A percentile compares a stretch with the other conserved stretches of the same genome.
Conservation (phyloP, 2,113 vertebrate genomes). For the Stomatorhinus ivindoensis region DNA sequence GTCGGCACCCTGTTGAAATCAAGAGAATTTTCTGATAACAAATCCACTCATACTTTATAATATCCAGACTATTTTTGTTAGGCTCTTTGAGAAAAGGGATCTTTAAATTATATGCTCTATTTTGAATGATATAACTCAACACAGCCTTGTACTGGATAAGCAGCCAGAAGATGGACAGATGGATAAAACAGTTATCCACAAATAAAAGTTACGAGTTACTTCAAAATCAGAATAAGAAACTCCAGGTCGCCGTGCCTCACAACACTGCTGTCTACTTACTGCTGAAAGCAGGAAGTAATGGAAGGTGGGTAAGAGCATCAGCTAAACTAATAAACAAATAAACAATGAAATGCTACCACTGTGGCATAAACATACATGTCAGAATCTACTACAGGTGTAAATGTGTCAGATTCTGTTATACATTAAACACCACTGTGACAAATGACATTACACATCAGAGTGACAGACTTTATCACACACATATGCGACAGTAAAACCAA, state of each 20-base stretch:
- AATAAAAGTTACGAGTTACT: not conserved
- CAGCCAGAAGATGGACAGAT: not conserved
- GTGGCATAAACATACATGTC: not conserved
- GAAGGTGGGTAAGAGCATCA: not conserved
- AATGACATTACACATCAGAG: not conserved
- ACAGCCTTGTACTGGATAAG: not conserved
- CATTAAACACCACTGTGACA: not conserved
- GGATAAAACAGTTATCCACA: not conserved
- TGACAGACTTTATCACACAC: not conserved
- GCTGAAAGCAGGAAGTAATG: not conserved
- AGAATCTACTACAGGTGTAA: not conserved
- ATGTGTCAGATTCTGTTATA: not conserved
- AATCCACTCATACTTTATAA: not conserved
- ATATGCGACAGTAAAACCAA: not conserved
- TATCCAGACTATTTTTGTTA: not conserved
- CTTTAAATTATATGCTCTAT: not conserved
- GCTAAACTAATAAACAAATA: not conserved
- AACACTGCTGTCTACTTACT: not conserved
- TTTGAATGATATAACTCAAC: not conserved
- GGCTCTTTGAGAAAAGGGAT: not conserved
- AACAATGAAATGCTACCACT: not conserved
- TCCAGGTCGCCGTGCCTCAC: not conserved
- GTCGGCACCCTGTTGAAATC: not conserved
- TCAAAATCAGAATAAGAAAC: not conserved
- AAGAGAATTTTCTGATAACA: not conserved